Conservation (phyloP, 1,140 invertebrate species). For the Drosophila pandora region DNA sequence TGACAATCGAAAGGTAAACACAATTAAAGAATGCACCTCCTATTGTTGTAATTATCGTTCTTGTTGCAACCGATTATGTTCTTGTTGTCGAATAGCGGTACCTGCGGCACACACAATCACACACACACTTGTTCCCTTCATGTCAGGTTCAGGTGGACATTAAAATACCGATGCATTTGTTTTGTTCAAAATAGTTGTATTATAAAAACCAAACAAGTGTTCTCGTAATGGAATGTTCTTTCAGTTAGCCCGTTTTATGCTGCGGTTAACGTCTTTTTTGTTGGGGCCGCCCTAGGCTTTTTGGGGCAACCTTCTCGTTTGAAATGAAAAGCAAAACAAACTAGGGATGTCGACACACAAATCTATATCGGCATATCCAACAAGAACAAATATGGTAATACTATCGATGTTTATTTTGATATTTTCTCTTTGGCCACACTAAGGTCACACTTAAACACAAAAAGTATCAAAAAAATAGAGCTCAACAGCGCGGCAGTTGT, state of each 20-base stretch:
- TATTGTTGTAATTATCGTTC: neutral
- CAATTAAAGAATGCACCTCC: neutral
- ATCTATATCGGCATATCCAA: too few species aligned
- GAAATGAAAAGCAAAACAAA: too few species aligned
- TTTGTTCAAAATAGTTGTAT: neutral
- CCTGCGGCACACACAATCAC: neutral
- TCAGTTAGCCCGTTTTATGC: neutral
- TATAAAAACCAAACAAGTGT: neutral
- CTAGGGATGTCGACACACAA: too few species aligned
- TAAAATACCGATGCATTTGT: neutral
- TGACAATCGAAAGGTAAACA: constrained; percentile 2
- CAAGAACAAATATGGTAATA: too few species aligned
- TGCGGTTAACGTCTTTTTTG: neutral
- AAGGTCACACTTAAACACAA: too few species aligned
- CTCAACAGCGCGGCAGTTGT: too few species aligned
- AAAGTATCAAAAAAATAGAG: too few species aligned
- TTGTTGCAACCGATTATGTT: neutral
- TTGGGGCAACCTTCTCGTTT: neutral
- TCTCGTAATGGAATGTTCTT: neutral
- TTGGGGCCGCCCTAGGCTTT: neutral
- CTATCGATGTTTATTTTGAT: too few species aligned
- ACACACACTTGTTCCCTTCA: neutral
- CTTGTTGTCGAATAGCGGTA: constrained; percentile 1
- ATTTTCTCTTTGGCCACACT: too few species aligned
- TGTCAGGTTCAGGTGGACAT: neutral